Percentiles rank a stretch among this genome's conserved stretches.
phyloP scores from a whole-genome alignment of 2,113 vertebrate genomes.

The Lichenostomus cassidix region DNA sequence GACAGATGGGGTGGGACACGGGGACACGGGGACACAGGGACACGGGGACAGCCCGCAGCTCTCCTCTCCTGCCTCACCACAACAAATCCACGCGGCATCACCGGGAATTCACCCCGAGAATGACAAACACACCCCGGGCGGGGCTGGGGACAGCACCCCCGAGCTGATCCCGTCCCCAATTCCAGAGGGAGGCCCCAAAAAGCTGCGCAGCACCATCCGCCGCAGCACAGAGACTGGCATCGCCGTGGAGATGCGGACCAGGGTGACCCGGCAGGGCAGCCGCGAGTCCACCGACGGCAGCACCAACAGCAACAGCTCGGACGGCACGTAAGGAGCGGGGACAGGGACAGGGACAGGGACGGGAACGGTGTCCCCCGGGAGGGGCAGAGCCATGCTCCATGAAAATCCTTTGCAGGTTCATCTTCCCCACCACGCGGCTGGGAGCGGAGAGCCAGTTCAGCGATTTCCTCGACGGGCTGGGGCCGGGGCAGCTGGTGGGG shows the following conservation, averaged over 20 bases:
- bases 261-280: constrained; percentile 93
- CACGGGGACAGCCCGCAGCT: background rate
- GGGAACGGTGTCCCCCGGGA: background rate
- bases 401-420: constrained; percentile 79
- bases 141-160: background rate
- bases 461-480: constrained; percentile 94
- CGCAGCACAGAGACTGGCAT: constrained; percentile 97
- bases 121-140: background rate
- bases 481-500: constrained; percentile 96
- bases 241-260: constrained; percentile 95
- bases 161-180: background rate
- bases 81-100: fast-evolving
- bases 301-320: constrained; percentile 95
- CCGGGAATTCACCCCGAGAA: fast-evolving
- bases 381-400: background rate
- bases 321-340: constrained; percentile 87
- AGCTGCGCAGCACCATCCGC: constrained; percentile 95
- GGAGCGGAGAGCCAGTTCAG: constrained; percentile 98
- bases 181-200: constrained; percentile 91
- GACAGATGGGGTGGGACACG: background rate
- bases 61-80: background rate
- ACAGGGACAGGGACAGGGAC: too few species aligned
- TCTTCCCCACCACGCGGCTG: constrained; percentile 91
- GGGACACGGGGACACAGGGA: fast-evolving
- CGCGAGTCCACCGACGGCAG: constrained; percentile 96